phyloP scores from a whole-genome alignment of 2,797 vertebrate genomes.

The Heteromormyrus szaboi region DNA sequence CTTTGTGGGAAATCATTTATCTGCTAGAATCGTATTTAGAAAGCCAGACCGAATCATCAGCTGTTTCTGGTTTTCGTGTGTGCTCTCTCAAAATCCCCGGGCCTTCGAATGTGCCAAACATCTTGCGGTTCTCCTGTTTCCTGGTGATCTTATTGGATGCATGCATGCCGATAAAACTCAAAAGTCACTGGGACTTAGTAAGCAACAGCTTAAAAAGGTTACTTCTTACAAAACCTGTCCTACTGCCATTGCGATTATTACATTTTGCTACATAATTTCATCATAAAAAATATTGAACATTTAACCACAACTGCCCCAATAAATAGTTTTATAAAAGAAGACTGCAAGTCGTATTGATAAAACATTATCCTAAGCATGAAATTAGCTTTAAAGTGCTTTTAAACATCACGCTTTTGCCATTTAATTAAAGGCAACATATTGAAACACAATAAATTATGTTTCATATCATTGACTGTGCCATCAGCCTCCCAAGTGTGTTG shows the following conservation, averaged over 20 bases:
- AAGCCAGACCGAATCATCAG: slow-evolving; percentile 1
- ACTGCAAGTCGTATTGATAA: neutral
- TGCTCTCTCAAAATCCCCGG: neutral
- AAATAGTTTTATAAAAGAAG: neutral
- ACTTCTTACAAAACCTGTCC: neutral
- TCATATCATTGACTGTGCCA: neutral
- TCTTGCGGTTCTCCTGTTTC: neutral
- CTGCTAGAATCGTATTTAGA: slow-evolving; percentile 37
- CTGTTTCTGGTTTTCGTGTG: neutral
- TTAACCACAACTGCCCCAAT: neutral
- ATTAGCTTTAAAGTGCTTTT: neutral
- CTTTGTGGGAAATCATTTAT: slow-evolving; percentile 39
- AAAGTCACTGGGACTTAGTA: neutral
- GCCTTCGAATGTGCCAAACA: neutral
- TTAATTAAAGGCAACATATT: neutral
- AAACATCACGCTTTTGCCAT: neutral
- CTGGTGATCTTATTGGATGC: neutral
- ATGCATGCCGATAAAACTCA: neutral
- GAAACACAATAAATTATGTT: neutral
- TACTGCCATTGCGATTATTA: neutral
- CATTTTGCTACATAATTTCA: neutral
- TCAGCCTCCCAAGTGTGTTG: neutral
- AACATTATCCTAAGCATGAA: neutral
- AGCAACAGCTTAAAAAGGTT: neutral
- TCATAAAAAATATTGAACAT: neutral